Conservation (phyloP, 2,797 vertebrate genomes). For the Morelia viridis region DNA sequence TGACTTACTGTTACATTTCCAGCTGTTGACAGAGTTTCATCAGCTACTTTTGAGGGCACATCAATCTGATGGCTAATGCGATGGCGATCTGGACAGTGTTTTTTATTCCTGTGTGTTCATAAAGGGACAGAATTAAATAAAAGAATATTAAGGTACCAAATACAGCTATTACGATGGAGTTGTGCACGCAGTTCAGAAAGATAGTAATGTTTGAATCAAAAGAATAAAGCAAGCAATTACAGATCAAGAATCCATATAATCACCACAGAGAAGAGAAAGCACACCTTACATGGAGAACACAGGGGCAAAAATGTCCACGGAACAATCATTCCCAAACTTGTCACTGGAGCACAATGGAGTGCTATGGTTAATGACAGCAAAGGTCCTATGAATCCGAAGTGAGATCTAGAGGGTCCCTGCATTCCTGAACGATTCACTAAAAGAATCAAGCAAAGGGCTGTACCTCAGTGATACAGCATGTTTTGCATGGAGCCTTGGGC, state of each 20-base stretch:
- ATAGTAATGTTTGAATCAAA: too few species aligned
- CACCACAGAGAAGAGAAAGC: not conserved
- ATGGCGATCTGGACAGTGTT: constrained; percentile 72
- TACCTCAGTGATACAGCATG: too few species aligned
- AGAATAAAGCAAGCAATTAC: not conserved
- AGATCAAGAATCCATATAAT: not conserved
- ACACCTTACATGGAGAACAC: not conserved
- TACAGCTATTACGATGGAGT: not conserved
- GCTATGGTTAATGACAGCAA: not conserved
- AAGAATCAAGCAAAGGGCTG: not conserved
- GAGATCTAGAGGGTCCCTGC: not conserved
- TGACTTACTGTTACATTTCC: constrained; percentile 69
- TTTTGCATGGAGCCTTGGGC: not conserved
- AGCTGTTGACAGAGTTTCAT: constrained; percentile 22
- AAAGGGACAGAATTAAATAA: not conserved
- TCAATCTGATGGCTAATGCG: constrained; percentile 66
- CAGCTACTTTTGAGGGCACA: constrained; percentile 40
- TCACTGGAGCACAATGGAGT: too few species aligned
- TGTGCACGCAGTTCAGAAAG: not conserved
- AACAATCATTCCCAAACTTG: not conserved
- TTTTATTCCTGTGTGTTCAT: constrained; percentile 55
- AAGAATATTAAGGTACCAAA: not conserved
- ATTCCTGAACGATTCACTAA: not conserved
- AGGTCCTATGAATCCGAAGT: not conserved
- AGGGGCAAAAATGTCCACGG: not conserved